Evolutionary conservation across 2,888 invertebrate genomes (phyloP), one percentile per base, ranked within the genome.

Genomic region (Stramonita haemastoma): DNA sequence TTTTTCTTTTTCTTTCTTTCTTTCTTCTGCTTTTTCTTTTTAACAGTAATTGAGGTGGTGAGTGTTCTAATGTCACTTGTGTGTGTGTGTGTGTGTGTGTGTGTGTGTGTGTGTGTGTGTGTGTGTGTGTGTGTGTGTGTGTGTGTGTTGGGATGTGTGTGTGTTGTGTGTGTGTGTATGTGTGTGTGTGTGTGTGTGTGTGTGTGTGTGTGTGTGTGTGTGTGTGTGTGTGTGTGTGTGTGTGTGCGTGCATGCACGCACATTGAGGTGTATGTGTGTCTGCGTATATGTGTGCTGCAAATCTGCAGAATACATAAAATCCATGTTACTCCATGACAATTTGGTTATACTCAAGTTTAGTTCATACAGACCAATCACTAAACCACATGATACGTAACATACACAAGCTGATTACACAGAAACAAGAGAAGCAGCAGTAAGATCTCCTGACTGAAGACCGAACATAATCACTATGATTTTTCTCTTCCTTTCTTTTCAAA

Each of bases 51-150:
- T 66, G 66, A 1, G 66, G 17, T 17, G 17, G 66, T 66, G 66
- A 22, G 66, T 66, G 66, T 66, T 17, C 26, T 17, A 22, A 26
- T 66, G 66, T 66, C 19, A 22, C 19, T 66, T 66, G 66, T 66
- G 66, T 66, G 66, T 6, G 66, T 66, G 66, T 66, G 66, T 66
- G 66, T 66, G 66, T 66, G 66, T 66, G 4, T 66, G 66, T 66
- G 66, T 66, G 66, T 66, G 66, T 66, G 66, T 66, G 66, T 66
- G 66, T 66, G 66, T 66, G 66, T 66, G 66, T 66, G 66, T 66
- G 66, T 66, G 66, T 66, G 66, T 66, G 66, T 66, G 66, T 66
- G 66, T 66, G 66, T 66, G 66, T 66, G 66, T 66, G 66, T 22
- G 19, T 66, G 66, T 66, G 66, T 66, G 66, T 66, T 17, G 17